Conservation (phyloP, 30 jellyfish, hydroid and myxozoan genomes). For the Hydractinia symbiolongicarpus region DNA sequence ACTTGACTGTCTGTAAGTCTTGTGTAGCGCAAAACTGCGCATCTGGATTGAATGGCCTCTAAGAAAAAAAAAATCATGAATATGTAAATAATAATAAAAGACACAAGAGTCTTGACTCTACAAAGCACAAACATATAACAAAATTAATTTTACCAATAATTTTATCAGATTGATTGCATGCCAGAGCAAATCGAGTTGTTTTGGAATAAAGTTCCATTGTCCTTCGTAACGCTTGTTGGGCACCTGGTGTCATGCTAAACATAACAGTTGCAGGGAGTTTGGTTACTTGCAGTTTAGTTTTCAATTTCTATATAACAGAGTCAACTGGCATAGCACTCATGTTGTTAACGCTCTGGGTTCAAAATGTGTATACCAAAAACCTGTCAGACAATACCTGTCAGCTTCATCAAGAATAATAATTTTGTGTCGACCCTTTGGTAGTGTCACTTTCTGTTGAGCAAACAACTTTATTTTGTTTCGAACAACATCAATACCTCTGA, state of each 20-base stretch:
- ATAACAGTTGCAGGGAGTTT: slow-evolving; percentile 19
- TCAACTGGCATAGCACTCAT: too few relatives aligned
- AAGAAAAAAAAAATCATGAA: background rate
- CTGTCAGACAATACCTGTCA: slow-evolving; percentile 60
- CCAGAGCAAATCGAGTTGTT: slow-evolving; percentile 98
- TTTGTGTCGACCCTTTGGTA: slow-evolving; percentile 92
- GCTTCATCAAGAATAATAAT: slow-evolving; percentile 95
- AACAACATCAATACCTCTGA: slow-evolving; percentile 97
- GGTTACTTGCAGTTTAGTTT: too few relatives aligned
- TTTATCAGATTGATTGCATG: slow-evolving; percentile 96
- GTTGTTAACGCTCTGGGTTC: too few relatives aligned
- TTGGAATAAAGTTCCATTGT: slow-evolving; percentile 95
- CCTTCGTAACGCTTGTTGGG: slow-evolving; percentile 97
- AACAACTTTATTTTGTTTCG: slow-evolving; percentile 81
- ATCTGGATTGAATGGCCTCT: slow-evolving; percentile 98
- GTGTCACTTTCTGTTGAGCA: slow-evolving; percentile 96
- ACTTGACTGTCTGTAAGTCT: slow-evolving; percentile 86
- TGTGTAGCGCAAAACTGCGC: slow-evolving; percentile 92
- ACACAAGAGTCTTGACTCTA: too few relatives aligned
- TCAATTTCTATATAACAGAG: too few relatives aligned
- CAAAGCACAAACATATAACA: too few relatives aligned
- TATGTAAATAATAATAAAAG: too few relatives aligned
- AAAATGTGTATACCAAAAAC: too few relatives aligned
- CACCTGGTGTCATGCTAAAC: slow-evolving; percentile 97
- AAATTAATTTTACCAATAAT: slow-evolving; percentile 55